Conservation (phyloP, 2,797 vertebrate genomes). For the Sebastolobus altivelis region DNA sequence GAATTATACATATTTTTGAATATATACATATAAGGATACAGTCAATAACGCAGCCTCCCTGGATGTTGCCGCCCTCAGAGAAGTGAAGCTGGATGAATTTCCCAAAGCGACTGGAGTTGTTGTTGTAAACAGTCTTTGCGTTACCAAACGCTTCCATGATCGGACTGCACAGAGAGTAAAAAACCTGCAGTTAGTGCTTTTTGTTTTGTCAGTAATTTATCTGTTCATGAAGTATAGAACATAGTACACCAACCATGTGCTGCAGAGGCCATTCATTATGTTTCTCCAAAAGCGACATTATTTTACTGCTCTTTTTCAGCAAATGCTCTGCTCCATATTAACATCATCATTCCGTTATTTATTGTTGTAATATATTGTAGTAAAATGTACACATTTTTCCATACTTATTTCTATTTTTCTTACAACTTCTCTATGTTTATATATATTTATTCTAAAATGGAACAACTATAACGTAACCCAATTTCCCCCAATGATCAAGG, state of each 20-base stretch:
- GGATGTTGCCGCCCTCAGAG: slow-evolving; percentile 92
- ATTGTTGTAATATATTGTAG: no score
- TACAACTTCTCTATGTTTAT: no score
- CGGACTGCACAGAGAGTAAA: slow-evolving; percentile 81
- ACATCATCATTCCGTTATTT: background rate
- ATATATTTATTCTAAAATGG: no score
- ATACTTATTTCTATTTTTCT: no score
- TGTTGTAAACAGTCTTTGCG: slow-evolving; percentile 96
- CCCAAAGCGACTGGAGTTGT: slow-evolving; percentile 96
- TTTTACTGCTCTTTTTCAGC: background rate
- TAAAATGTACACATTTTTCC: no score
- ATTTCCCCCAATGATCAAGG: no score
- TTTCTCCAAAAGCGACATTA: background rate
- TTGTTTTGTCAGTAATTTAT: background rate
- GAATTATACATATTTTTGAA: background rate
- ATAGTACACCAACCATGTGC: background rate
- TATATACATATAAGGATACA: slow-evolving; percentile 89
- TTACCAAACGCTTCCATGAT: slow-evolving; percentile 97
- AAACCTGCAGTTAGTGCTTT: background rate
- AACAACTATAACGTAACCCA: no score
- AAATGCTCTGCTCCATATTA: background rate
- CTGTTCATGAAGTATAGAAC: background rate
- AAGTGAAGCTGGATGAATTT: slow-evolving; percentile 97
- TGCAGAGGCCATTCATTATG: background rate
- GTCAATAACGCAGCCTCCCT: slow-evolving; percentile 93